Evolutionary conservation across 2,113 vertebrate species (phyloP), one percentile per base, ranked within the genome.

Genomic region (Aphyosemion australe): DNA sequence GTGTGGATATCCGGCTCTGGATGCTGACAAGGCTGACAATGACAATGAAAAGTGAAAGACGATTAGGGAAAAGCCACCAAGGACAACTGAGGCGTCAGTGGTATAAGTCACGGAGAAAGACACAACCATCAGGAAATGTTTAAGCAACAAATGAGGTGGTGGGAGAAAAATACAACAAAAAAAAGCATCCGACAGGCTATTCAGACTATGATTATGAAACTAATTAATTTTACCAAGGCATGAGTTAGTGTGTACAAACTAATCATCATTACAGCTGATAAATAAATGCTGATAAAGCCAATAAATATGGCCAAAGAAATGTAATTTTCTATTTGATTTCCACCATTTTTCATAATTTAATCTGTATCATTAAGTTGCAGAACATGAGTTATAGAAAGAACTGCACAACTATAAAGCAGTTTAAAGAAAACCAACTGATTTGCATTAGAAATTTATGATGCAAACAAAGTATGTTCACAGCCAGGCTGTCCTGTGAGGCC

Each of bases 1-100:
- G 62, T 63, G 65, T 72, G 76, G 82, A 64, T 67, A 82, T 77
- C 26, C 55, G 65, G 71, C 66, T 75, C 55, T 55, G 34, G 46
- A 69, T 65, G 71, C 81, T 75, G 71, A 76, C 65, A 50, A 61
- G 73, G 49, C 59, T 67, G 71, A 82, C 79, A 80, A 76, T 75
- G 50, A 54, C 80, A 67, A 73, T 64, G 12, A 75, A 83, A 82
- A 80, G 52, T 61, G 50, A 77, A 80, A 80, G 61, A 67, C 74
- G 66, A 87, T 84, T 65, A 87, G 26, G 34, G 37, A 68, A 77
- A 78, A 53, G 61, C 69, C 65, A 52, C 61, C 32, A 32, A 72
- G 48, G 72, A 80, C 66, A 50, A 43, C 19, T 52, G 70, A 77
- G 72, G 50, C 49, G 43, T 57, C 49, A 20, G 43, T 54, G 32